A percentile compares a stretch with the other conserved stretches of the same genome.
phyloP scores from a whole-genome alignment of 2,797 vertebrate genomes.

The Rhincodon typus region DNA sequence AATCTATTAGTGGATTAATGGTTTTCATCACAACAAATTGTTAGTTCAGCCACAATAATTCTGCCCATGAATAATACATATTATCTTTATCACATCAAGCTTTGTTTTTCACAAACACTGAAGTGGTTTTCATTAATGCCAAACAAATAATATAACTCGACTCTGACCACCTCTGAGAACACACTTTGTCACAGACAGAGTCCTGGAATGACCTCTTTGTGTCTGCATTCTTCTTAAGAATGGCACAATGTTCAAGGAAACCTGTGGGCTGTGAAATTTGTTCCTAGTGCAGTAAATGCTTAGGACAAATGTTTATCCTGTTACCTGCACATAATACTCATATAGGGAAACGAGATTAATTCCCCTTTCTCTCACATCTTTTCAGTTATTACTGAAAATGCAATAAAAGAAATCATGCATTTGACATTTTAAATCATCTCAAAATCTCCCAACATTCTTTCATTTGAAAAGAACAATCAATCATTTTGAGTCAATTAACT shows the following conservation, averaged over 20 bases:
- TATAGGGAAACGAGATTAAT: neutral
- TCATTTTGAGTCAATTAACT: neutral
- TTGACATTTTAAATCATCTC: neutral
- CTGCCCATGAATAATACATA: neutral
- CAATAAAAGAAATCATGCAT: neutral
- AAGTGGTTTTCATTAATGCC: neutral
- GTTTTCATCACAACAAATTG: neutral
- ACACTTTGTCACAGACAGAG: neutral
- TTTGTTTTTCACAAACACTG: neutral
- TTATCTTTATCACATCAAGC: neutral
- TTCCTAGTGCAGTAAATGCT: neutral
- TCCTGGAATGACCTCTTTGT: neutral
- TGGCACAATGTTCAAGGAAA: no score
- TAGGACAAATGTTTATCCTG: neutral
- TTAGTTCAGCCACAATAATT: neutral
- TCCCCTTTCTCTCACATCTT: neutral
- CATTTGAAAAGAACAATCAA: neutral
- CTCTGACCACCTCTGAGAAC: neutral
- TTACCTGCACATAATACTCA: neutral
- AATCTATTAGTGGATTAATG: neutral
- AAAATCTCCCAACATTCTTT: neutral
- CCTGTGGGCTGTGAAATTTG: neutral
- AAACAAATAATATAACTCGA: neutral
- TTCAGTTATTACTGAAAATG: neutral
- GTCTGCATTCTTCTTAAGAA: neutral